Evolutionary conservation across 2,888 invertebrate genomes (phyloP).

Genomic region (Drosophila engyochracea): DNA sequence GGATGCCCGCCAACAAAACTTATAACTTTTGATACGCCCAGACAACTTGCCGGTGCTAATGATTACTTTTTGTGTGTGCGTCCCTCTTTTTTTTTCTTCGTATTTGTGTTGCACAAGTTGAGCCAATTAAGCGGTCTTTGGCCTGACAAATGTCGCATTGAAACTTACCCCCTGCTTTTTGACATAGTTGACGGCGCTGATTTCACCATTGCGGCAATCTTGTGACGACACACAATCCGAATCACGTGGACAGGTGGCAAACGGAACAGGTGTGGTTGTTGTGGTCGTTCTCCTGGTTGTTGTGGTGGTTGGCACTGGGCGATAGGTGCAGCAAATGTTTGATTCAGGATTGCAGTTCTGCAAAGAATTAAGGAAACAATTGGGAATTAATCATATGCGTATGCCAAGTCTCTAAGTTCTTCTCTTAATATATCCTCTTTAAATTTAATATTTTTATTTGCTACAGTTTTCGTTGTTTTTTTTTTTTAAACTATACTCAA

Average conservation of each 20-base stretch:
- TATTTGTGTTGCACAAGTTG: slow-evolving; percentile 31
- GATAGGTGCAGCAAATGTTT: slow-evolving; percentile 85
- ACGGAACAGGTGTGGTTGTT: slow-evolving; percentile 77
- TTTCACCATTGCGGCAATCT: slow-evolving; percentile 83
- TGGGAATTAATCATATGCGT: neutral
- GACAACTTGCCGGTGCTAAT: slow-evolving; percentile 39
- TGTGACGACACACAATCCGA: slow-evolving; percentile 83
- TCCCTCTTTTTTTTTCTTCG: slow-evolving; percentile 2
- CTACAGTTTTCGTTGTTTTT: neutral
- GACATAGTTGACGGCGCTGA: slow-evolving; percentile 77
- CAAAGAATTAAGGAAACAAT: slow-evolving; percentile 46
- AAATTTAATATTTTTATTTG: neutral
- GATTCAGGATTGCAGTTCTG: slow-evolving; percentile 85
- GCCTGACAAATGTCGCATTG: slow-evolving; percentile 31
- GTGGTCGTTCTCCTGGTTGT: slow-evolving; percentile 65
- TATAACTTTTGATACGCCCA: slow-evolving; percentile 41
- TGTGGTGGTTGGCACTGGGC: slow-evolving; percentile 72
- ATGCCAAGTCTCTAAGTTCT: neutral
- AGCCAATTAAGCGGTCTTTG: slow-evolving; percentile 34
- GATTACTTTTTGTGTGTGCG: slow-evolving; percentile 39
- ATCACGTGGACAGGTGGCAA: slow-evolving; percentile 73
- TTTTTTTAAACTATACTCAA: neutral
- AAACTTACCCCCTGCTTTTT: slow-evolving; percentile 83
- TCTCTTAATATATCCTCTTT: neutral
- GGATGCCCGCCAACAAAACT: slow-evolving; percentile 7